Evolutionary conservation across 2,888 invertebrate genomes (phyloP), one percentile per base, ranked within the genome.

Genomic region (Siphlonurus alternatus): DNA sequence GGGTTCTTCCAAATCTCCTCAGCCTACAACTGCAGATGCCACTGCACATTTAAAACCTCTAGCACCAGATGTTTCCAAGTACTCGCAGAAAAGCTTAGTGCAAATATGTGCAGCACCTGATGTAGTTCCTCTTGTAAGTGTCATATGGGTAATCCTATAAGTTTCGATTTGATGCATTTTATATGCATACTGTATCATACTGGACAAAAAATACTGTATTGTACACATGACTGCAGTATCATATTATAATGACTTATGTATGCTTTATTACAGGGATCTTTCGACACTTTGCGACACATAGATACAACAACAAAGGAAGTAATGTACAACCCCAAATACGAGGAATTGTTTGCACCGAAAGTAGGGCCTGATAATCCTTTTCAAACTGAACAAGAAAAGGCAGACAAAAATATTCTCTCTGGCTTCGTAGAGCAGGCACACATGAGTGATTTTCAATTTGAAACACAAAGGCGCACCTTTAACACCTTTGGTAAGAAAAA

Each of bases 401-500:
- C 96, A 0, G 80, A 82, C 3, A 88, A 93, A 73, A 99, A 99
- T 74, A 95, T 89, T 71, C 78, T 98, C 15, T 87, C 97, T 0
- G 99, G 99, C 1, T 95, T 84, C 77, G 91, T 96, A 0, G 99
- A 99, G 73, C 86, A 88, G 67, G 95, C 97, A 0, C 93, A 97
- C 74, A 86, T 99, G 62, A 97, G 90, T 76, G 90, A 92, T 70
- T 99, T 99, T 76, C 93, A 96, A 71, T 98, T 98, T 81, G 98
- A 98, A 76, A 93, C 92, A 74, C 96, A 98, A 73, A 81, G 97
- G 65, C 78, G 94, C 71, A 97, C 96, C 20, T 98, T 98, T 74
- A 85, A 88, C 53, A 95, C 94, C 73, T 96, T 89, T 73, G 96
- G 85, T 82, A 72, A 69, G 70, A 59, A 1, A 15, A 1, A 60